Conservation (phyloP, 2,113 vertebrate genomes). For the Pontoporia blainvillei region DNA sequence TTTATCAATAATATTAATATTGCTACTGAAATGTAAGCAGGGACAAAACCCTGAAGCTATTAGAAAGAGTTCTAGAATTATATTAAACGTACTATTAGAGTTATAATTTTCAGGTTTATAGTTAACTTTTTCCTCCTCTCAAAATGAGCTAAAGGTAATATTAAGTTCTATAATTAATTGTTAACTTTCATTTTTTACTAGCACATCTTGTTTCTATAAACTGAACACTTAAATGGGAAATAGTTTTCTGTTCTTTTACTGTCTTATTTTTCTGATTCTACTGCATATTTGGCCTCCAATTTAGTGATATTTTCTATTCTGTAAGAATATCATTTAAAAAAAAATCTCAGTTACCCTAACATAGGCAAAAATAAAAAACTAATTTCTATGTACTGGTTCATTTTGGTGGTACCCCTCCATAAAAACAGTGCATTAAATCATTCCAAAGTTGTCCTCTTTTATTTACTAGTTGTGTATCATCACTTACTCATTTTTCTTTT, state of each 20-base stretch:
- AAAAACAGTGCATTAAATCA: neutral
- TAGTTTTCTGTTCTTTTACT: neutral
- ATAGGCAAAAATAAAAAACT: neutral
- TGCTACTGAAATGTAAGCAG: neutral
- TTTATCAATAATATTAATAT: neutral
- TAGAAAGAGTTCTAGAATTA: neutral
- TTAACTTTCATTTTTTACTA: neutral
- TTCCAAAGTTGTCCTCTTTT: neutral
- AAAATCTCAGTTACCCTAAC: neutral
- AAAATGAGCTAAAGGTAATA: neutral
- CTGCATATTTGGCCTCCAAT: neutral
- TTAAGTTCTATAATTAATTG: neutral
- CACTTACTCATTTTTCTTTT: constrained; percentile 3
- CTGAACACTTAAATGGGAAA: neutral
- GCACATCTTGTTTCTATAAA: neutral
- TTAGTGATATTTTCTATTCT: neutral
- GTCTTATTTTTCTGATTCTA: neutral
- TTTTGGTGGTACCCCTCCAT: neutral
- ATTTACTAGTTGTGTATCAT: neutral
- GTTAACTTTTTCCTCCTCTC: neutral
- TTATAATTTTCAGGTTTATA: neutral
- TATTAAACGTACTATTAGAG: neutral
- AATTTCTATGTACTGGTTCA: neutral
- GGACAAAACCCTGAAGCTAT: neutral
- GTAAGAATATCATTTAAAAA: neutral